A percentile compares a stretch with the other conserved stretches of the same genome.
Evolutionary conservation across 2,888 invertebrate species (phyloP).

Genomic region (Holacanthella duospinosa): DNA sequence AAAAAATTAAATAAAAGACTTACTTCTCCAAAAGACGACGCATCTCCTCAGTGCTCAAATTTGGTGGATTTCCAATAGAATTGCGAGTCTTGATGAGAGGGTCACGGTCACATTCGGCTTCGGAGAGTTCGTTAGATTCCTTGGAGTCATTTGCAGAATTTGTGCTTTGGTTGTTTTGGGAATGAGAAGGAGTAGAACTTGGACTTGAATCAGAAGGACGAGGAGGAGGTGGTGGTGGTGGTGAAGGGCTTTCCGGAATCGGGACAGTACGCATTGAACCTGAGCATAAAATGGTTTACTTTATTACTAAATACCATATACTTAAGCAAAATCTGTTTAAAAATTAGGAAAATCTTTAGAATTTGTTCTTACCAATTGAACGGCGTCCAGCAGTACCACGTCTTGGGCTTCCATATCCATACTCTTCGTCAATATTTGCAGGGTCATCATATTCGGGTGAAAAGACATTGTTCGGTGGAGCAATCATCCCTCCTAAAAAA

Average conservation of each 20-base stretch:
- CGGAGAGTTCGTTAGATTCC: conserved; percentile 87
- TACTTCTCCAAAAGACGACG: conserved; percentile 95
- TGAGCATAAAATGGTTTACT: conserved; percentile 20
- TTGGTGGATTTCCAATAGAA: conserved; percentile 27
- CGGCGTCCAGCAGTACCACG: conserved; percentile 55
- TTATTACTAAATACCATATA: no score
- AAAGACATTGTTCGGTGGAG: conserved; percentile 44
- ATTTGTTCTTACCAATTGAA: conserved; percentile 39
- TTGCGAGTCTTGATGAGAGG: conserved; percentile 51
- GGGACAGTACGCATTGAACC: conserved; percentile 37
- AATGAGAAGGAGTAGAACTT: conserved; percentile 46
- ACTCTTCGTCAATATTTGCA: conserved; percentile 82
- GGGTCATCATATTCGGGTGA: conserved; percentile 84
- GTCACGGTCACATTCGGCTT: conserved; percentile 82
- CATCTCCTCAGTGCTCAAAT: conserved; percentile 86
- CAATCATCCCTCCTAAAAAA: conserved; percentile 36
- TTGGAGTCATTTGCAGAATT: conserved; percentile 82
- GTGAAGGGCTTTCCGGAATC: conserved; percentile 43
- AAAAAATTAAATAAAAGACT: conserved; percentile 45
- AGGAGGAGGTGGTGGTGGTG: conserved; percentile 60
- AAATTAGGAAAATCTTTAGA: not conserved
- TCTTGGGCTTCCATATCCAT: conserved; percentile 72
- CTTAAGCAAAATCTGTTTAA: not conserved
- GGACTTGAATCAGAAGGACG: conserved; percentile 54
- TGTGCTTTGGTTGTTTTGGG: conserved; percentile 51